Base-by-base conservation (phyloP, 2,797 vertebrate genomes). In the Eospalax fontanierii region DNA sequence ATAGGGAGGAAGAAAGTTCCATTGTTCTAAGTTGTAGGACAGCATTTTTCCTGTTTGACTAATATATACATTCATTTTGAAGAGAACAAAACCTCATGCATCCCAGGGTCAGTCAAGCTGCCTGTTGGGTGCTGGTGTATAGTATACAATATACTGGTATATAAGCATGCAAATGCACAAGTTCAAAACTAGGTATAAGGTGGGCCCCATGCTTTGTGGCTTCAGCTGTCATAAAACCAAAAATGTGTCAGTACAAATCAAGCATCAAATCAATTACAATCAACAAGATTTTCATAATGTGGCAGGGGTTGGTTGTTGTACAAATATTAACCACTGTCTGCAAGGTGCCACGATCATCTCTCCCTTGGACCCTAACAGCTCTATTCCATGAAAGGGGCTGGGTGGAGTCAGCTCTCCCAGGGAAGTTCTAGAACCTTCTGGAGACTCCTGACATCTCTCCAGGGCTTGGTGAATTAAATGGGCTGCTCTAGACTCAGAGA, bases 331-430 rank as follows among this genome's bases (percentile, higher is more conserved):
- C 50, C 12, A n/a, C 22, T 18, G 0, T 0, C 30, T 63, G 0
- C 65, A 28, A 68, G 16, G 18, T 10, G 4, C 28, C 0, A 1
- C 2, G 2, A 33, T 15, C 16, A 4, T 26, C n/a, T 35, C 50
- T 54, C n/a, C n/a, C 10, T 12, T 35, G 24, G n/a, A 10, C 50
- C n/a, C 84, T 4, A 1, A 75, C 24, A 6, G 7, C 16, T 71
- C 38, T 46, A 1, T 35, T 11, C 43, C 16, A 0, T 0, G 26
- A 35, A 78, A 1, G 26, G 57, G 30, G 4, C 66, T 12, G 7
- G 22, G 4, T 40, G 70, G 74, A 73, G 22, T 28, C 40, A 1
- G 15, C 35, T 73, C 35, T 54, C 33, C 54, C 2, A 8, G 6
- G 0, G 21, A 63, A 76, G 54, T 79, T 46, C 75, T 86, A 4